Evolutionary conservation across 2,888 invertebrate species (phyloP).

Genomic region (Nebria salina): DNA sequence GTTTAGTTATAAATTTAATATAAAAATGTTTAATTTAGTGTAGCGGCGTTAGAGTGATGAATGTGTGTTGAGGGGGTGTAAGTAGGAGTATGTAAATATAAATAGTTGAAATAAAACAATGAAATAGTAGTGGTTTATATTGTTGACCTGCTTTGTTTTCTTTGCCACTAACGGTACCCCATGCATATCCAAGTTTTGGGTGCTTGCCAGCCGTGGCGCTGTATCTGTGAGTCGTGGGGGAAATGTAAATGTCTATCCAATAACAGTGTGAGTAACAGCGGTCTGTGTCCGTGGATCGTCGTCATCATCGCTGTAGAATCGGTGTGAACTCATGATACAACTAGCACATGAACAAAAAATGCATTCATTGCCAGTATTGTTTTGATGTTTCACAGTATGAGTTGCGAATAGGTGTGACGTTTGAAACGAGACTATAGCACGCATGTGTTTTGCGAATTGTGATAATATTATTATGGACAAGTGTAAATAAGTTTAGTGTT

Average conservation of each 20-base stretch:
- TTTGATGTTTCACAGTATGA: background rate
- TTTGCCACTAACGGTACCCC: conserved; percentile 51
- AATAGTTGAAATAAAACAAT: conserved; percentile 10
- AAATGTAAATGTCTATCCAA: conserved; percentile 45
- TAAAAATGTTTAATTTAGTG: too few species aligned
- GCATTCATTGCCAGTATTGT: too few species aligned
- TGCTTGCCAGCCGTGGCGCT: conserved; percentile 53
- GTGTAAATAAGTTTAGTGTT: background rate
- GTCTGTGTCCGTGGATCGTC: conserved; percentile 22
- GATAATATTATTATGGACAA: conserved; percentile 15
- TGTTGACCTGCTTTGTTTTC: conserved; percentile 48
- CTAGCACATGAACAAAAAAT: background rate
- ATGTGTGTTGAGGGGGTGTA: too few species aligned
- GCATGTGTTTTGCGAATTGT: conserved; percentile 16
- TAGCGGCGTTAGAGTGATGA: too few species aligned
- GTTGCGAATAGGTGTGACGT: background rate
- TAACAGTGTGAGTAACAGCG: conserved; percentile 40
- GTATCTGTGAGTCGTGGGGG: conserved; percentile 38
- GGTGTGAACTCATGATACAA: conserved; percentile 17
- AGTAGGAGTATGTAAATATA: background rate
- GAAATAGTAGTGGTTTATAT: conserved; percentile 17
- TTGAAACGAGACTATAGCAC: background rate
- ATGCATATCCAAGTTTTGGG: conserved; percentile 54
- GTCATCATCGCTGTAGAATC: conserved; percentile 26
- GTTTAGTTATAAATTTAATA: too few species aligned